Base-by-base conservation (phyloP, 2,113 vertebrate genomes). In the Microcebus lehilahytsara region DNA sequence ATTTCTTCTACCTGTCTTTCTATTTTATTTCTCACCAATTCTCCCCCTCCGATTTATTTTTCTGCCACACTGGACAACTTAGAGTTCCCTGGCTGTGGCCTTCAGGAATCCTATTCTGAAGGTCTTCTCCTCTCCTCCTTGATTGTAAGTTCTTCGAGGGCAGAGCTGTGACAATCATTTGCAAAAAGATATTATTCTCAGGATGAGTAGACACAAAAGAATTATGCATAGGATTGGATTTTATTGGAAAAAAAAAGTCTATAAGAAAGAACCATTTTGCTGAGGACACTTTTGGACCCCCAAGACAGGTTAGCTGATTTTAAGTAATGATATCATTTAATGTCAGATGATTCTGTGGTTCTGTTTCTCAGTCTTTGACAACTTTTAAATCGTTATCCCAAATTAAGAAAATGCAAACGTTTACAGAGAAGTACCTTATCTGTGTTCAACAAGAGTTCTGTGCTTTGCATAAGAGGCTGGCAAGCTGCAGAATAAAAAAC, bases 61-160 rank as follows among this genome's bases (percentile, higher is more conserved):
- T 83, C 40, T 27, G 40, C 30, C 72, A 91, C 49, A 32, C 2
- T 62, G 19, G 27, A 72, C 4, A 4, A 60, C n/a, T 14, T 75
- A 34, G 60, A 60, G 16, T 27, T 69, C 22, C 27, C 49, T 83
- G 17, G 32, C 20, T 49, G 8, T 46, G 9, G 30, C 40, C 71
- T 91, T 97, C 32, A n/a, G 42, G 51, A 58, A 64, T 91, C 83
- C 79, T 56, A 95, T 93, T 64, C 4, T 62, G n/a, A 74, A 11
- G 16, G 25, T 58, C 56, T 83, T 25, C 25, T 71, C 13, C 32
- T 71, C 46, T 94, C 27, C 17, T n/a, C 19, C 62, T 11, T 80
- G 83, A 85, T 37, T 27, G 1, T 67, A 83, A 89, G 62, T 91
- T 91, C 32, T 60, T 58, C 10, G 40, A 84, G 37, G 83, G 56